Evolutionary conservation across 92 coral and sea anemone genomes (phyloP).

Genomic region (Meandrina meandrites): DNA sequence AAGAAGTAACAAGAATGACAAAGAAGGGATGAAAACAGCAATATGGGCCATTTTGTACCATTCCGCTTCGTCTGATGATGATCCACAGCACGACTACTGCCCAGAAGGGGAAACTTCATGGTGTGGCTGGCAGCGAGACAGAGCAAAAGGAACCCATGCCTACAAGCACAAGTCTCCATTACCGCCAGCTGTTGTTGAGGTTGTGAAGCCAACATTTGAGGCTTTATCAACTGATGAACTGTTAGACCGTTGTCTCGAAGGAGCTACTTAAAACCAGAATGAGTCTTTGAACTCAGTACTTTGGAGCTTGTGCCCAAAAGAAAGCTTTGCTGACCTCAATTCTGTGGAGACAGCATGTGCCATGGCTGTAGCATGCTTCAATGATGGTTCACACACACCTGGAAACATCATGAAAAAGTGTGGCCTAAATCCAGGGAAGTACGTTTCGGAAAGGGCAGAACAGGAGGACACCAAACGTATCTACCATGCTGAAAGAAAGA

Average conservation of each 20-base stretch:
- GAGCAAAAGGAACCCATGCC: background rate
- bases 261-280: slow-evolving; percentile 35
- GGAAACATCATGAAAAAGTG: slow-evolving; percentile 6
- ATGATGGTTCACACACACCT: slow-evolving; percentile 26
- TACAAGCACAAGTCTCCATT: slow-evolving; percentile 23
- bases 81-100: background rate
- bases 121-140: background rate
- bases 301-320: slow-evolving; percentile 30
- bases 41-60: too few species aligned
- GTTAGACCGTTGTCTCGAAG: slow-evolving; percentile 10
- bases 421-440: background rate
- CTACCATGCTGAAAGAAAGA: background rate
- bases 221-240: background rate
- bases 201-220: slow-evolving; percentile 12
- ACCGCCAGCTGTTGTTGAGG: slow-evolving; percentile 19
- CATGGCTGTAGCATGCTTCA: slow-evolving; percentile 22
- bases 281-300: slow-evolving; percentile 26
- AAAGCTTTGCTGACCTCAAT: slow-evolving; percentile 13
- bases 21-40: too few species aligned
- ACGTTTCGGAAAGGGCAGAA: background rate
- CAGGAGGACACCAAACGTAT: background rate
- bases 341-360: slow-evolving; percentile 37
- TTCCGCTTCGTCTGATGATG: background rate
- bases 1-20: too few species aligned
- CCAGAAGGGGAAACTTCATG: background rate